These are phyloP conservation scores for Aleiodes alternator DNA, from an alignment of 2,888 invertebrate genomes.

Conservation along the genomic window DNA sequence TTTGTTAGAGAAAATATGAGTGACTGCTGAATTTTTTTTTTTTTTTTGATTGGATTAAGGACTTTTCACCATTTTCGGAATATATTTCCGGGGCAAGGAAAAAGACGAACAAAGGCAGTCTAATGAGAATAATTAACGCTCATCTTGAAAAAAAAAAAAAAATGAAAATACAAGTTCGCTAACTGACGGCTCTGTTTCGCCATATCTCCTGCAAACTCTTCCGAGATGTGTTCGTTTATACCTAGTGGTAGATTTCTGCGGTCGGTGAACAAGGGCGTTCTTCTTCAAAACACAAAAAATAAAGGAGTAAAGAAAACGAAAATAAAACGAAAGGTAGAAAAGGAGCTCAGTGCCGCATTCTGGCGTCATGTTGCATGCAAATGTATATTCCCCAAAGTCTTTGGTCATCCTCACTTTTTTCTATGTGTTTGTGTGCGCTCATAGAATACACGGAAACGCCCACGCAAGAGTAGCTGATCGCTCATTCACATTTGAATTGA, in stretches of 20 bases:
- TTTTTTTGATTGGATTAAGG: too few relatives aligned
- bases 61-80: too few relatives aligned
- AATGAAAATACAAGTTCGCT: conserved; percentile 18
- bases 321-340: conserved; percentile 47
- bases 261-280: conserved; percentile 23
- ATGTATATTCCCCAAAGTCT: conserved; percentile 46
- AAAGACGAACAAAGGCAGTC: conserved; percentile 24
- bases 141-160: conserved; percentile 32
- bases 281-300: conserved; percentile 2
- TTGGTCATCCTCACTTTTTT: conserved; percentile 36
- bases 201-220: conserved; percentile 27
- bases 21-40: too few relatives aligned
- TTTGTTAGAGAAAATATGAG: too few relatives aligned
- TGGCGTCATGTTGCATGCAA: conserved; percentile 62
- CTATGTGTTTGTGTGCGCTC: conserved; percentile 14
- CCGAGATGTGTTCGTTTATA: neutral
- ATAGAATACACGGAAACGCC: neutral
- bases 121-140: conserved; percentile 63
- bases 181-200: conserved; percentile 23
- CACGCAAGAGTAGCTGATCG: conserved; percentile 25
- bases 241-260: conserved; percentile 23
- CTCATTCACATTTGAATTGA: conserved; percentile 26
- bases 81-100: neutral
- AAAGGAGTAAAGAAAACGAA: neutral
- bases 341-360: conserved; percentile 58